Percentiles rank a stretch among this genome's conserved stretches.
Evolutionary conservation across 1,140 invertebrate genomes (phyloP).

Genomic region (Drosophila serrata): DNA sequence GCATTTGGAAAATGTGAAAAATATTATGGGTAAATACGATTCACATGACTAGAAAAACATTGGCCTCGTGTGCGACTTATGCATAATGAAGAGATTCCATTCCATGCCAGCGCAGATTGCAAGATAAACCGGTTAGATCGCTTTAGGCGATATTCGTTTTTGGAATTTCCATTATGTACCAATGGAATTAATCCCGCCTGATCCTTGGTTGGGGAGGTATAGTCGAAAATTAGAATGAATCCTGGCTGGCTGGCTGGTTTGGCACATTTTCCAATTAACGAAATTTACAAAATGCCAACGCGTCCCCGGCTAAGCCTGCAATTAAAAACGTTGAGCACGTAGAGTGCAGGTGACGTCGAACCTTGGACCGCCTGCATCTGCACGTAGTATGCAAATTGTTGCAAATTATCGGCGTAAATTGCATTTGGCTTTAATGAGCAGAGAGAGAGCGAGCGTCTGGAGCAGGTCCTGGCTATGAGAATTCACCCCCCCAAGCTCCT

Average conservation of each 20-base stretch:
- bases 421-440: slow-evolving; percentile 66
- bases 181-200: slow-evolving; percentile 20
- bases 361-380: slow-evolving; percentile 28
- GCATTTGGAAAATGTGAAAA: slow-evolving; percentile 10
- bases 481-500: not conserved
- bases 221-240: slow-evolving; percentile 13
- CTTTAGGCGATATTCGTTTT: slow-evolving; percentile 22
- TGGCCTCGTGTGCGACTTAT: slow-evolving; percentile 12
- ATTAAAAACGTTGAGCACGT: slow-evolving; percentile 68
- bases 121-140: slow-evolving; percentile 5
- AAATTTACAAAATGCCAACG: slow-evolving; percentile 65
- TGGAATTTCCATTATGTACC: slow-evolving; percentile 22
- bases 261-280: slow-evolving; percentile 73
- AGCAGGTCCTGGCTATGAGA: slow-evolving; percentile 7
- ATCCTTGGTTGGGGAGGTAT: slow-evolving; percentile 9
- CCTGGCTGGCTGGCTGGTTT: slow-evolving; percentile 12
- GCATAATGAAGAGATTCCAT: slow-evolving; percentile 28
- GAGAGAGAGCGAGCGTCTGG: slow-evolving; percentile 13
- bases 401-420: slow-evolving; percentile 73
- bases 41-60: slow-evolving; percentile 4
- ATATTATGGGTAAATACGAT: slow-evolving; percentile 23
- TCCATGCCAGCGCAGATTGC: slow-evolving; percentile 4
- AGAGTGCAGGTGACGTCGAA: slow-evolving; percentile 26
- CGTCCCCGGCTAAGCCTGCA: slow-evolving; percentile 54
- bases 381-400: slow-evolving; percentile 78